Evolutionary conservation across 2,113 vertebrate genomes (phyloP).

Genomic region (Phrynosoma platyrhinos): DNA sequence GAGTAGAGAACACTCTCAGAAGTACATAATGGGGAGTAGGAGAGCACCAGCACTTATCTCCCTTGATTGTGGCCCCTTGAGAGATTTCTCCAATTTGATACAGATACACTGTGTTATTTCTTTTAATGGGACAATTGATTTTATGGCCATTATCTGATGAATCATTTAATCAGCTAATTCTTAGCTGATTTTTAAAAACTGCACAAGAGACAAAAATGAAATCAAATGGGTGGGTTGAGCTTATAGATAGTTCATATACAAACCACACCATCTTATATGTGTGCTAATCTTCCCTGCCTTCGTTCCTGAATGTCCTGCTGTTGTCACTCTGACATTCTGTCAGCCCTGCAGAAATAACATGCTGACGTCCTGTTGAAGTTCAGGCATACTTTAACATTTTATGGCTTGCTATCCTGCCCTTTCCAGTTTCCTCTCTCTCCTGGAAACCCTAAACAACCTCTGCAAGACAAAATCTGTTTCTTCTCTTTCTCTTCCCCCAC

Average conservation of each 20-base stretch:
- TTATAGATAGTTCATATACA: neutral
- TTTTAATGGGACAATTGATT: constrained; percentile 3
- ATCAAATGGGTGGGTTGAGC: neutral
- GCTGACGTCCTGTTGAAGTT: neutral
- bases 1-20: neutral
- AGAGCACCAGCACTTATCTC: neutral
- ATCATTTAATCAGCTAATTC: neutral
- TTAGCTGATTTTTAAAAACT: neutral
- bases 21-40: neutral
- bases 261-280: neutral
- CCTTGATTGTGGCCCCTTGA: neutral
- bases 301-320: neutral
- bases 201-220: neutral
- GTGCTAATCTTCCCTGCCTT: neutral
- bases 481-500: neutral
- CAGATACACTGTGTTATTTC: neutral
- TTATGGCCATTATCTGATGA: neutral
- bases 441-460: neutral
- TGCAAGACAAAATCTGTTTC: neutral
- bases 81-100: neutral
- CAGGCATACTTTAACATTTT: neutral
- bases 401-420: neutral
- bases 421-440: neutral
- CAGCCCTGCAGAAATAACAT: constrained; percentile 14
- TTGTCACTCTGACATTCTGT: neutral